Base-by-base conservation (phyloP, 2,888 invertebrate species). In the Leptinotarsa juncta region DNA sequence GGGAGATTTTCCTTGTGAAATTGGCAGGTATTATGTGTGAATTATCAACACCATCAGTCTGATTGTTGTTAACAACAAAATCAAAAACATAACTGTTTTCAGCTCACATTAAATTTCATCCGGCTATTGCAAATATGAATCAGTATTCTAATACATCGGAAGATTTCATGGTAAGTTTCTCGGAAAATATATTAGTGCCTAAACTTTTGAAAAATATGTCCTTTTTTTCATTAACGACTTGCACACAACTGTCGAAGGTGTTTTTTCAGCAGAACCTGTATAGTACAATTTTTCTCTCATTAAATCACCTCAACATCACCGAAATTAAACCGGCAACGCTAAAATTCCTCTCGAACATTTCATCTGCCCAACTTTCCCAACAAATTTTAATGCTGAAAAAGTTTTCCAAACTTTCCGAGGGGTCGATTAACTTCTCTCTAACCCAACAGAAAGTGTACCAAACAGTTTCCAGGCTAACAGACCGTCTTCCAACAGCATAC, bases 341-440 rank as follows among this genome's bases (percentile, higher is more conserved):
- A 81, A 84, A 84, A 82, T 85, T 83, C 82, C 82, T 74, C 77
- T 80, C 83, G 79, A 81, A 79, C 82, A 83, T 84, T 85, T 84
- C 85, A 84, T 85, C 83, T 84, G 84, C 80, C 83, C 84, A 86
- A 87, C 86, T 86, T 87, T 85, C 85, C 86, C 85, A 84, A 84
- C 87, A 86, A 87, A 86, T 87, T 87, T 87, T 87, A 86, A 86
- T 86, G 87, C 85, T 83, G 87, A 87, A 88, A 88, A 88, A 88
- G 87, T 88, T 87, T 85, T 82, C 81, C 84, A 85, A 87, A 86
- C 86, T 87, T 86, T 86, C 81, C 85, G 87, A 86, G 86, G 87
- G 87, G 87, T 87, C 87, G 87, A 87, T 87, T 87, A 87, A 87
- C 87, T 87, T 84, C 84, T 85, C 84, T 85, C 84, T 81, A 85